Conservation (phyloP, 2,888 invertebrate genomes). For the Tetragnatha montana region DNA sequence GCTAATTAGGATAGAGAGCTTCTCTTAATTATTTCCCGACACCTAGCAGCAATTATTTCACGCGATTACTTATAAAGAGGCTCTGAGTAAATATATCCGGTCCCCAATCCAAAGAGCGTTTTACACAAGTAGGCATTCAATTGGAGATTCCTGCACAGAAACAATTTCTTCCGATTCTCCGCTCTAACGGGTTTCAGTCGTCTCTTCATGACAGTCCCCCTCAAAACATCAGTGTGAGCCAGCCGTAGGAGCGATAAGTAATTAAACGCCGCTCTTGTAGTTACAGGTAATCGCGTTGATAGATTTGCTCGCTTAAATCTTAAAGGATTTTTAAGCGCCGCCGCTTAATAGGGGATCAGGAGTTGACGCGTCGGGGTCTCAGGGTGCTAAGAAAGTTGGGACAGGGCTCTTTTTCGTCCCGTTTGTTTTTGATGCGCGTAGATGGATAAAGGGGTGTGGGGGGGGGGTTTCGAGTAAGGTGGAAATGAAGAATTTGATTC, state of each 20-base stretch:
- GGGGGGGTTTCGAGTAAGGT: too few species aligned
- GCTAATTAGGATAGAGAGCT: too few species aligned
- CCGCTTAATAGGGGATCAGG: too few species aligned
- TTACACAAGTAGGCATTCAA: conserved; percentile 18
- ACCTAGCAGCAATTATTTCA: conserved; percentile 8
- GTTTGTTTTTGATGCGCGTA: too few species aligned
- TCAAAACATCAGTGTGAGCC: conserved; percentile 20
- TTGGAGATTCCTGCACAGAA: conserved; percentile 5
- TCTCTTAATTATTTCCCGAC: too few species aligned
- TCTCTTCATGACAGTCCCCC: conserved; percentile 14
- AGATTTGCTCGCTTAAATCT: conserved; percentile 58
- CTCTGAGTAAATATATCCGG: background rate
- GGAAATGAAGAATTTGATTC: too few species aligned
- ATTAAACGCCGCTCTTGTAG: conserved; percentile 60
- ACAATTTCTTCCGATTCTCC: conserved; percentile 22
- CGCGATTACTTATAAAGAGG: background rate
- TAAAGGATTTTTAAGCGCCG: conserved; percentile 57
- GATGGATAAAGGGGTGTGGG: too few species aligned
- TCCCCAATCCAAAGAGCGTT: conserved; percentile 3
- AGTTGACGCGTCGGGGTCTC: too few species aligned
- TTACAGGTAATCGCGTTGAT: conserved; percentile 52
- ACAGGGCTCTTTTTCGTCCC: too few species aligned
- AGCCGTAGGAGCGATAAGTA: conserved; percentile 29
- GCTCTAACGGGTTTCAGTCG: conserved; percentile 37
- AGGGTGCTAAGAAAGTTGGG: too few species aligned